Evolutionary conservation across 1,140 invertebrate genomes (phyloP), one percentile per base, ranked within the genome.

Genomic region (Drosophila ironensis): DNA sequence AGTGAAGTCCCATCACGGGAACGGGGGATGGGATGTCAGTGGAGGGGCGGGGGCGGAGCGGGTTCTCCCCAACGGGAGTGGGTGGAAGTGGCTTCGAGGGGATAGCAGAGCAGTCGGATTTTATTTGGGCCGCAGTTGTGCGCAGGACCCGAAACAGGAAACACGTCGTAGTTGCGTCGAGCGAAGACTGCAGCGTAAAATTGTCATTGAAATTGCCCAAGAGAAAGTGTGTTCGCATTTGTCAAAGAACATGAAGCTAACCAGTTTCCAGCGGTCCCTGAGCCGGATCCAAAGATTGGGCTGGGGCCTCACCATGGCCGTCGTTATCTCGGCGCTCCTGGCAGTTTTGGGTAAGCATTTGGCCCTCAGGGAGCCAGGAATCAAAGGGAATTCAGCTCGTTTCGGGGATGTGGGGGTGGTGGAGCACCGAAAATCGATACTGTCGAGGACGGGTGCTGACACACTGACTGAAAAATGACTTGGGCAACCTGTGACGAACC

Each of bases 391-490:
- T n/a, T n/a, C n/a, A n/a, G n/a, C 11, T 44, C 27, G 17, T 12
- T 30, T 16, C n/a, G 14, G 27, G 7, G 11, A n/a, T 44, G 19
- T 24, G 19, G 14, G 12, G 30, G 52, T 30, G 33, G 45, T 28
- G 40, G 20, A 40, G 33, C 11, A 41, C 30, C 42, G 16, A 82
- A 82, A 82, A 82, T 82, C 78, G 76, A 82, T 82, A 82, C 48
- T 48, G 44, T 48, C 64, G 66, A 69, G 66, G 66, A 69, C 66
- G 66, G 48, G 27, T 61, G 22, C 37, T 82, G 61, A 69, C 77
- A 75, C 76, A 82, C 40, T 81, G 66, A 75, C 74, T 78, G 47
- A 56, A 47, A 63, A 59, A 42, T 40, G 35, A 45, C 44, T 42
- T 45, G 54, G 38, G 12, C 56, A 16, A 57, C 12, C 45, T 47